phyloP scores from a whole-genome alignment of 2,888 invertebrate genomes.

The Thelaira solivaga region DNA sequence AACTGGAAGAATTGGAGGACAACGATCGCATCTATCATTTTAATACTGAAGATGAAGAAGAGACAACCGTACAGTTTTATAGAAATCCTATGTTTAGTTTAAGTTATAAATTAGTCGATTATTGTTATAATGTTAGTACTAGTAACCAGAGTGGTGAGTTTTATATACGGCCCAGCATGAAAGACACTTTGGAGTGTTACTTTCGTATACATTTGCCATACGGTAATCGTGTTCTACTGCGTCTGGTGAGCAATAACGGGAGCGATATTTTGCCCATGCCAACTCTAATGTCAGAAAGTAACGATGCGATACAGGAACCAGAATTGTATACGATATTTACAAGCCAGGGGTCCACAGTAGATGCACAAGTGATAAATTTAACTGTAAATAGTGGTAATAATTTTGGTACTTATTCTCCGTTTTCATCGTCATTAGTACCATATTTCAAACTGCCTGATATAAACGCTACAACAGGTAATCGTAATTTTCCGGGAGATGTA shows the following conservation, averaged over 20 bases:
- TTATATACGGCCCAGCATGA: constrained; percentile 79
- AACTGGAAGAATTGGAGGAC: constrained; percentile 82
- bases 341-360: constrained; percentile 64
- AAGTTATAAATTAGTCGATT: constrained; percentile 83
- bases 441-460: constrained; percentile 39
- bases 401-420: constrained; percentile 46
- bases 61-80: constrained; percentile 79
- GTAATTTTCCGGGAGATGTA: background rate
- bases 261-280: constrained; percentile 65
- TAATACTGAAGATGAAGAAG: constrained; percentile 76
- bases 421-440: constrained; percentile 35
- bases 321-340: constrained; percentile 65
- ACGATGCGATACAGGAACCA: constrained; percentile 34
- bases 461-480: constrained; percentile 34
- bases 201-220: constrained; percentile 84
- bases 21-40: constrained; percentile 81
- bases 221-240: constrained; percentile 82
- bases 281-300: constrained; percentile 20
- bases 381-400: constrained; percentile 63
- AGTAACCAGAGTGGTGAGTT: constrained; percentile 82
- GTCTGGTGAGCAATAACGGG: constrained; percentile 77
- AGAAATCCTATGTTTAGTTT: constrained; percentile 83
- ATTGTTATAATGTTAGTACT: constrained; percentile 84
- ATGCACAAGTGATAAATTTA: constrained; percentile 67
- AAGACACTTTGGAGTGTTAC: constrained; percentile 81